phyloP scores from a whole-genome alignment of 1,140 invertebrate species.

The Temnothorax curvispinosus region DNA sequence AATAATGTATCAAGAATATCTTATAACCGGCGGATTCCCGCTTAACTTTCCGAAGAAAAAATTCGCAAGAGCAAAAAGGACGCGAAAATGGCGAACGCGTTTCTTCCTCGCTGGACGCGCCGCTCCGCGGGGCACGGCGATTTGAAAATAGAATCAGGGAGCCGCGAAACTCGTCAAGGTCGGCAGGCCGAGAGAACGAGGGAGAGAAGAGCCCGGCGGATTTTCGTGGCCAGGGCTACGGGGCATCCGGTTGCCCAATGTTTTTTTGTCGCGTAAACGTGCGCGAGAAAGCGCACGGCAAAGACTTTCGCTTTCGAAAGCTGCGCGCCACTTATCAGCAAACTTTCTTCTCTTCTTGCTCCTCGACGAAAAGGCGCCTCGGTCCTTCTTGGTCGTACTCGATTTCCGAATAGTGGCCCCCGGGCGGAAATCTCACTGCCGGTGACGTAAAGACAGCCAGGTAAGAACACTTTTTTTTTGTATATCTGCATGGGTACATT shows the following conservation, averaged over 20 bases:
- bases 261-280: slow-evolving; percentile 69
- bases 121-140: slow-evolving; percentile 45
- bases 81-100: slow-evolving; percentile 27
- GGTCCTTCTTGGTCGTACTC: not conserved
- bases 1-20: not conserved
- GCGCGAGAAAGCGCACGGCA: slow-evolving; percentile 22
- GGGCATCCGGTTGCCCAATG: slow-evolving; percentile 70
- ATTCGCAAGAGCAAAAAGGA: slow-evolving; percentile 1
- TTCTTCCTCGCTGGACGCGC: slow-evolving; percentile 2
- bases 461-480: not conserved
- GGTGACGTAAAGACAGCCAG: not conserved
- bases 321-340: slow-evolving; percentile 69
- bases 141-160: slow-evolving; percentile 75
- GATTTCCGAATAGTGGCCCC: slow-evolving; percentile 24
- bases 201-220: slow-evolving; percentile 41
- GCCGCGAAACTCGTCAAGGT: slow-evolving; percentile 73
- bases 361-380: not conserved
- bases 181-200: slow-evolving; percentile 51
- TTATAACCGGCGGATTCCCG: not conserved
- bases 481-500: not conserved
- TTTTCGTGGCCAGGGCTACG: slow-evolving; percentile 76
- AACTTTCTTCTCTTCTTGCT: slow-evolving; percentile 69
- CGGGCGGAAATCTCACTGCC: not conserved
- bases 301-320: slow-evolving; percentile 81
- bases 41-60: slow-evolving; percentile 16